phyloP scores from a whole-genome alignment of 2,888 invertebrate species.

The Lymantria dispar region DNA sequence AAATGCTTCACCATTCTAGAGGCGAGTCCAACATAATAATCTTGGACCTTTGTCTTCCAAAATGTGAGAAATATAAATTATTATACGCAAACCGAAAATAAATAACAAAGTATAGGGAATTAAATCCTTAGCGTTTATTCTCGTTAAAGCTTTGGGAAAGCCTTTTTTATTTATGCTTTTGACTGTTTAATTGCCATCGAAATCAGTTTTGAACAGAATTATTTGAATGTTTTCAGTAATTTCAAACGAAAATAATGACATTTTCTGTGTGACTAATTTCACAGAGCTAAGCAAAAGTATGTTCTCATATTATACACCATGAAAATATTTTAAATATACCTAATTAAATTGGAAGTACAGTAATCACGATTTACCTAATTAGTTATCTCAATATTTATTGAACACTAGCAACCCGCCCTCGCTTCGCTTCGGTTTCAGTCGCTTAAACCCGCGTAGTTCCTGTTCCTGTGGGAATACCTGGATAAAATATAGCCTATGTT shows the following conservation, averaged over 20 bases:
- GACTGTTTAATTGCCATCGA: conserved; percentile 1
- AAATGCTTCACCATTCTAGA: conserved; percentile 25
- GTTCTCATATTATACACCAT: background rate
- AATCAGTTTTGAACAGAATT: background rate
- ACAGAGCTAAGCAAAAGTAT: background rate
- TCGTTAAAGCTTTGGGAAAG: background rate
- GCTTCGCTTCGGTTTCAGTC: no score
- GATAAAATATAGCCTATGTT: no score
- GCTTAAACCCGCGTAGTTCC: no score
- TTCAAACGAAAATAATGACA: background rate
- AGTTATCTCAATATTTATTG: background rate
- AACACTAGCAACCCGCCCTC: no score
- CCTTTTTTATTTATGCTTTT: background rate
- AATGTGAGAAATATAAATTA: conserved; percentile 6
- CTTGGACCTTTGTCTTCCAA: conserved; percentile 10
- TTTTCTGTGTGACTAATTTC: background rate
- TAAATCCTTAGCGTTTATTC: background rate
- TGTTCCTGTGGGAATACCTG: no score
- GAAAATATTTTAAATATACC: conserved; percentile 1
- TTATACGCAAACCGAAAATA: background rate
- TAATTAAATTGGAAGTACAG: background rate
- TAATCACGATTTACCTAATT: conserved; percentile 1
- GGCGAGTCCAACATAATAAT: conserved; percentile 13
- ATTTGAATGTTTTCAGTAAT: background rate
- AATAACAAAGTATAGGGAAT: background rate